phyloP scores from a whole-genome alignment of 2,113 vertebrate species.

The Lutjanus erythropterus region DNA sequence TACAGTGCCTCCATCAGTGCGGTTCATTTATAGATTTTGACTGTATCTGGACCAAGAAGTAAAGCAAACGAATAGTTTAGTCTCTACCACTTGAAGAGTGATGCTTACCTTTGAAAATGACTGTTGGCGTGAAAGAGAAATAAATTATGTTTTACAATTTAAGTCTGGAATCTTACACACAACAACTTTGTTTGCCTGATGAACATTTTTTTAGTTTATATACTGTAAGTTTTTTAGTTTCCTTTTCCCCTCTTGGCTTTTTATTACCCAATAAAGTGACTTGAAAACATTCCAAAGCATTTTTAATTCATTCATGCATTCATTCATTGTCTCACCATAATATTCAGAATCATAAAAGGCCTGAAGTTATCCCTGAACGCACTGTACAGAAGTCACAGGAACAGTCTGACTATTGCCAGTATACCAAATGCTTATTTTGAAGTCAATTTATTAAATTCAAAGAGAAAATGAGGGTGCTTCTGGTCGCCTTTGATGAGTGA shows the following conservation, averaged over 20 bases:
- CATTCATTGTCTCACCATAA: not conserved
- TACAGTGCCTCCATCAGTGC: not conserved
- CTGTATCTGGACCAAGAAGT: not conserved
- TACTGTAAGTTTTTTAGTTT: not conserved
- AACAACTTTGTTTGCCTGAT: conserved; percentile 14
- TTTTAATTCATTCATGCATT: not conserved
- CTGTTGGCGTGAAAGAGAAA: conserved; percentile 79
- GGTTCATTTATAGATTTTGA: not conserved
- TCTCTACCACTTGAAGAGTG: conserved; percentile 52
- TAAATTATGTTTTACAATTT: conserved; percentile 65
- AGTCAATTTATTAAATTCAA: conserved; percentile 49
- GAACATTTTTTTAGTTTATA: not conserved
- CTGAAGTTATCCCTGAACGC: not conserved
- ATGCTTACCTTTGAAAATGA: conserved; percentile 78
- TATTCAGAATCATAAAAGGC: not conserved
- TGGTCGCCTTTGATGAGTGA: conserved; percentile 46
- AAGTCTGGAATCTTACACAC: conserved; percentile 40
- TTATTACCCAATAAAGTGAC: not conserved
- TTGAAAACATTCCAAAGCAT: not conserved
- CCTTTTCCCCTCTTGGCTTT: no score
- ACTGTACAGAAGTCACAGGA: conserved; percentile 10
- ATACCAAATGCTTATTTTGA: conserved; percentile 24
- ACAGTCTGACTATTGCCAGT: conserved; percentile 8
- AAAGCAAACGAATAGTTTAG: not conserved
- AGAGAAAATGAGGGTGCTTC: conserved; percentile 41